Evolutionary conservation across 2,888 invertebrate genomes (phyloP).

Genomic region (Dione juno): DNA sequence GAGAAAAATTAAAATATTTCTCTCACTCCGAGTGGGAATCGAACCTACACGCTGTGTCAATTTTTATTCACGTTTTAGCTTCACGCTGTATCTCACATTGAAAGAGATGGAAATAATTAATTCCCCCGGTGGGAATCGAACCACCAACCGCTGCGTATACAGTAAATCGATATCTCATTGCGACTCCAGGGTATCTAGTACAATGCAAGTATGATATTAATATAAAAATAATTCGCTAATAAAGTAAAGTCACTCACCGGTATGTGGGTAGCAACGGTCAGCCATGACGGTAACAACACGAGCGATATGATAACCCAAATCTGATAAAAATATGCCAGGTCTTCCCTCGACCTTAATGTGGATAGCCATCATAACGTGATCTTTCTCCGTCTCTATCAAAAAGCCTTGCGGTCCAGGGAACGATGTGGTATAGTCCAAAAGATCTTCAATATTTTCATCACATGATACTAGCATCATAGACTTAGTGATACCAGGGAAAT

Average conservation of each 20-base stretch:
- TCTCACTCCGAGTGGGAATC: no score
- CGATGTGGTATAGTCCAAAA: constrained; percentile 85
- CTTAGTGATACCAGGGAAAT: constrained; percentile 87
- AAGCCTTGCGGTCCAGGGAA: constrained; percentile 84
- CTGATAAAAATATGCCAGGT: constrained; percentile 90
- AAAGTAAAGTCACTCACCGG: constrained; percentile 79
- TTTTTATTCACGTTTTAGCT: no score
- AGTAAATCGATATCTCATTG: no score
- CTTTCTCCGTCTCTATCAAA: constrained; percentile 90
- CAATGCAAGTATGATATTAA: background rate
- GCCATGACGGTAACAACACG: constrained; percentile 94
- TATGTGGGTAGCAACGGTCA: constrained; percentile 94
- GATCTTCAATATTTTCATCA: constrained; percentile 90
- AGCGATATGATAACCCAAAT: constrained; percentile 95
- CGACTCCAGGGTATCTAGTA: background rate
- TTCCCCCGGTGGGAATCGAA: no score
- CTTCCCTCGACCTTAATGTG: constrained; percentile 89
- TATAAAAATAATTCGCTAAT: background rate
- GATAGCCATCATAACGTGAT: constrained; percentile 93
- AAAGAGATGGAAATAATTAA: no score
- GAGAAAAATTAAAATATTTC: no score
- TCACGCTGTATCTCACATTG: no score
- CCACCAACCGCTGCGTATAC: no score
- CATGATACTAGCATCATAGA: constrained; percentile 91
- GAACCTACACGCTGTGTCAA: no score